Evolutionary conservation across 1,140 invertebrate species (phyloP), one percentile per base, ranked within the genome.

Genomic region (Coelopa frigida): DNA sequence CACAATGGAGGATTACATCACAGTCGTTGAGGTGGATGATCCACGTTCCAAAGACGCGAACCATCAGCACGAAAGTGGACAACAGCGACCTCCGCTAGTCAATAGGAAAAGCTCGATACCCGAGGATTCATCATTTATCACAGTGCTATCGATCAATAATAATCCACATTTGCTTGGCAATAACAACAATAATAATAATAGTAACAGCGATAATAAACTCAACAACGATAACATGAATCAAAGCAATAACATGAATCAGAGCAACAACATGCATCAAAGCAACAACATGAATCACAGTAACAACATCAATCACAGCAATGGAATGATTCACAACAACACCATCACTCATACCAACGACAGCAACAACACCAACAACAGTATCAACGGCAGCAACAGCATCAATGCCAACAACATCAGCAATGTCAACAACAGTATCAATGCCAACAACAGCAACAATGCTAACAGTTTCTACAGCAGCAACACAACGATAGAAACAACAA

Each of bases 21-120:
- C 81, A 17, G 80, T 84, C n/a, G 80, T 84, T 26, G 76, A 77
- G 46, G 78, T 84, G n/a, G 77, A 80, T 46, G 68, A 72, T 52
- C 64, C 61, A 33, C 57, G 63, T 49, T 57, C 61, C 46, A 60
- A 63, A 59, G 63, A 59, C 57, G 55, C 55, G 51, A 59, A 67
- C 55, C 57, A 57, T 46, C 39, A 56, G 52, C 46, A 55, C 56
- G 54, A 58, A 46, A 18, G 14, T 49, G 12, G 70, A 73, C 31
- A 70, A 64, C 75, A 73, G 3, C 71, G 75, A 1, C 49, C 74
- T 23, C 68, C 70, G n/a, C 72, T 78, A 51, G 72, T 70, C 63
- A 59, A 44, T 58, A 49, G 37, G 36, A 57, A 72, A 56, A 63
- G 72, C 56, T 55, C 71, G 48, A 37, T 64, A 54, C 50, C 48